Evolutionary conservation across 2,888 invertebrate species (phyloP).

Genomic region (Tenthredo mesomela): DNA sequence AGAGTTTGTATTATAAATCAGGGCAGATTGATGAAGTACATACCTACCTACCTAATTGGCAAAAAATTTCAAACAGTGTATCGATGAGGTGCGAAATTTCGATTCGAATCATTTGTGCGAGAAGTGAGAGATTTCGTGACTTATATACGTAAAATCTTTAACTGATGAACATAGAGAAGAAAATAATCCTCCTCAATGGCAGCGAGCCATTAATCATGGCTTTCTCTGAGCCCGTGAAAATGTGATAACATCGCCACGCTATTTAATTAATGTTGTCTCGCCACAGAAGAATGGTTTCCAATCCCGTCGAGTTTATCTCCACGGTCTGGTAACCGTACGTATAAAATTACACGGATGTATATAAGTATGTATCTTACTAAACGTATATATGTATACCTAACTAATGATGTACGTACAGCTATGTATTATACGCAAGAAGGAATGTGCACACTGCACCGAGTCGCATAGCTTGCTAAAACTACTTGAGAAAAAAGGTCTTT

Average conservation of each 20-base stretch:
- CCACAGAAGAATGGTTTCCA: conserved; percentile 59
- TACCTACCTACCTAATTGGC: background rate
- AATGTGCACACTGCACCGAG: background rate
- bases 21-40: background rate
- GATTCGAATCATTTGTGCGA: background rate
- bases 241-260: conserved; percentile 63
- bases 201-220: conserved; percentile 63
- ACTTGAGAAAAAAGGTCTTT: conserved; percentile 24
- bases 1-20: background rate
- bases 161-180: conserved; percentile 53
- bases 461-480: background rate
- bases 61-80: background rate
- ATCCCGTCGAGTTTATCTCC: conserved; percentile 61
- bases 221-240: conserved; percentile 56
- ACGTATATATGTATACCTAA: background rate
- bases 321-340: background rate
- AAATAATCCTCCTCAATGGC: conserved; percentile 60
- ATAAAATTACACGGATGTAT: conserved; percentile 12
- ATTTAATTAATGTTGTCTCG: conserved; percentile 66
- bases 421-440: background rate
- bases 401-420: background rate
- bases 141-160: conserved; percentile 56
- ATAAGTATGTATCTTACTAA: background rate
- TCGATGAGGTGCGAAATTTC: background rate
- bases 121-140: conserved; percentile 4